These are phyloP conservation scores for Gephyroberyx darwinii DNA, from an alignment of 2,797 vertebrate species.

Conservation along the genomic window DNA sequence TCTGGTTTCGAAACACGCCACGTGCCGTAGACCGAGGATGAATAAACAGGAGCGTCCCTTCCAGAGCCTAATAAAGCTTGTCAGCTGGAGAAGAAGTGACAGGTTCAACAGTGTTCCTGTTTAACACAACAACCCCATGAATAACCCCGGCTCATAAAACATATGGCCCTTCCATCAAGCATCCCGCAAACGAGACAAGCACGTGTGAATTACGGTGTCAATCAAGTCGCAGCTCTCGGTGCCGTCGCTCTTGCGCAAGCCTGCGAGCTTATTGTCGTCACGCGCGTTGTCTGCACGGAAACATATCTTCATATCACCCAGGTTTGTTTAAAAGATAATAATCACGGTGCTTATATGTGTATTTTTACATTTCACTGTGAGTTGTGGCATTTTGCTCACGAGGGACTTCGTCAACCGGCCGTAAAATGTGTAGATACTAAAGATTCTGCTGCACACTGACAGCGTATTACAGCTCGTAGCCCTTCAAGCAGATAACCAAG, in stretches of 20 bases:
- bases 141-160: conserved; percentile 70
- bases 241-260: conserved; percentile 7
- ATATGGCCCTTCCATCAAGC: conserved; percentile 65
- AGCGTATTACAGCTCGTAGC: conserved; percentile 30
- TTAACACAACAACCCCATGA: conserved; percentile 71
- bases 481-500: conserved; percentile 61
- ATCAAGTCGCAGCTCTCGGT: conserved; percentile 39
- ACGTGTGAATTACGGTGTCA: conserved; percentile 62
- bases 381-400: too few species aligned
- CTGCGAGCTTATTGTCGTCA: conserved; percentile 8
- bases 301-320: background rate
- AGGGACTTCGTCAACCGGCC: too few species aligned
- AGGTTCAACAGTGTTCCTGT: conserved; percentile 68
- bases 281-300: background rate
- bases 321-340: too few species aligned
- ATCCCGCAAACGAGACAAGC: conserved; percentile 50
- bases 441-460: background rate
- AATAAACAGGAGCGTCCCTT: conserved; percentile 54
- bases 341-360: too few species aligned
- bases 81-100: conserved; percentile 71
- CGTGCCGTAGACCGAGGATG: conserved; percentile 39
- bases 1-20: conserved; percentile 51
- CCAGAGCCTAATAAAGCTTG: conserved; percentile 61
- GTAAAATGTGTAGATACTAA: too few species aligned
- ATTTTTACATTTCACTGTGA: background rate